Evolutionary conservation across 2,797 vertebrate genomes (phyloP).

Genomic region (Poecile montanus): DNA sequence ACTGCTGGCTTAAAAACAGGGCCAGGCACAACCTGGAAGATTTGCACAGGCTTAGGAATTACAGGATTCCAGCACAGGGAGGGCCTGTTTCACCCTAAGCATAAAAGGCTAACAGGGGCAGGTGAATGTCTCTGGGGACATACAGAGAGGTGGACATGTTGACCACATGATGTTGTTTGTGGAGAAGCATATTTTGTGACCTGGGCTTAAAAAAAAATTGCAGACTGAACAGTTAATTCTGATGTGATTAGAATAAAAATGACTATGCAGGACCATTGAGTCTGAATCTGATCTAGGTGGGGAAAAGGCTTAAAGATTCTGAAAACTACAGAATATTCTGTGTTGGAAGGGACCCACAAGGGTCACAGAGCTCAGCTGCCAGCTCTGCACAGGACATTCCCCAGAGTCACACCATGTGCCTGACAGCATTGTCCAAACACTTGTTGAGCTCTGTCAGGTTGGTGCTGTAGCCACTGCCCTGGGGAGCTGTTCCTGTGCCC

Average conservation of each 20-base stretch:
- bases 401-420: rapidly evolving
- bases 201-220: not conserved
- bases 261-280: not conserved
- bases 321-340: not conserved
- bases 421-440: not conserved
- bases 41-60: not conserved
- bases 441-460: not conserved
- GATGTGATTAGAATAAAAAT: not conserved
- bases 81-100: not conserved
- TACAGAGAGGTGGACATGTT: not conserved
- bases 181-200: not conserved
- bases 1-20: not conserved
- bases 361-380: not conserved
- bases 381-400: no score
- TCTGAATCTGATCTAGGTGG: not conserved
- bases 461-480: not conserved
- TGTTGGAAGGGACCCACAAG: not conserved
- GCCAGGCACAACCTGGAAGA: not conserved
- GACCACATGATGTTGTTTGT: not conserved
- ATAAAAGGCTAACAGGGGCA: not conserved
- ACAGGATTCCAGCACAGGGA: not conserved
- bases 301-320: not conserved
- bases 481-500: not conserved
- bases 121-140: not conserved
- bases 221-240: not conserved